Evolutionary conservation across 2,113 vertebrate genomes (phyloP).

Genomic region (Clarias batrachus): DNA sequence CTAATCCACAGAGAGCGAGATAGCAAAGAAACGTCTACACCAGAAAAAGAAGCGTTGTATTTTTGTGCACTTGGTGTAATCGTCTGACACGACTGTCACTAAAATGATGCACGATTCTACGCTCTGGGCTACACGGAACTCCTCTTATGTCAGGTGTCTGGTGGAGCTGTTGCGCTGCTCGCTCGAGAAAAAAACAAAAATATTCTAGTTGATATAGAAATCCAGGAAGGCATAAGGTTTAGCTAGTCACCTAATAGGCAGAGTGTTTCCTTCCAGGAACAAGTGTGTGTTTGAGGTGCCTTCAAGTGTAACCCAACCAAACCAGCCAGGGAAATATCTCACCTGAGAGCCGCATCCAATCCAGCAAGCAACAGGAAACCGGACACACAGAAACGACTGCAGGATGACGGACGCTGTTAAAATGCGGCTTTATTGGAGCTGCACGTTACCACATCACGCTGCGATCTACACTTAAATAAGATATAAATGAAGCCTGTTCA

Average conservation of each 20-base stretch:
- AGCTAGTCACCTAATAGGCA: background rate
- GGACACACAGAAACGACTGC: background rate
- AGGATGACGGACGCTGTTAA: constrained; percentile 5
- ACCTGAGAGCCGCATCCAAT: background rate
- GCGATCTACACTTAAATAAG: background rate
- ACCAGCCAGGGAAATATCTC: background rate
- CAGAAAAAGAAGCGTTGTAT: background rate
- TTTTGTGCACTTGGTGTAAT: background rate
- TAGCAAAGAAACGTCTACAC: background rate
- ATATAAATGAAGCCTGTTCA: constrained; percentile 6
- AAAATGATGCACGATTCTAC: background rate
- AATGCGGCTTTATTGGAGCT: constrained; percentile 37
- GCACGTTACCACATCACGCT: constrained; percentile 2
- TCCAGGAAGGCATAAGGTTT: background rate
- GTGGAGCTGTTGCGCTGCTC: background rate
- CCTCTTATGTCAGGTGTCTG: background rate
- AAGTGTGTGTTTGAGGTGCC: background rate
- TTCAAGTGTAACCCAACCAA: background rate
- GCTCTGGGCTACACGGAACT: background rate
- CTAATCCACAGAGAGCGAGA: background rate
- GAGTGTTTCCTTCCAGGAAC: background rate
- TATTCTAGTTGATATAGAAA: background rate
- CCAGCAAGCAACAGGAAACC: background rate
- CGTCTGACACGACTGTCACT: background rate
- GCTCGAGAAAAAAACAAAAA: background rate